Conservation (phyloP, 1,140 invertebrate genomes). For the Luehdorfia chinensis region DNA sequence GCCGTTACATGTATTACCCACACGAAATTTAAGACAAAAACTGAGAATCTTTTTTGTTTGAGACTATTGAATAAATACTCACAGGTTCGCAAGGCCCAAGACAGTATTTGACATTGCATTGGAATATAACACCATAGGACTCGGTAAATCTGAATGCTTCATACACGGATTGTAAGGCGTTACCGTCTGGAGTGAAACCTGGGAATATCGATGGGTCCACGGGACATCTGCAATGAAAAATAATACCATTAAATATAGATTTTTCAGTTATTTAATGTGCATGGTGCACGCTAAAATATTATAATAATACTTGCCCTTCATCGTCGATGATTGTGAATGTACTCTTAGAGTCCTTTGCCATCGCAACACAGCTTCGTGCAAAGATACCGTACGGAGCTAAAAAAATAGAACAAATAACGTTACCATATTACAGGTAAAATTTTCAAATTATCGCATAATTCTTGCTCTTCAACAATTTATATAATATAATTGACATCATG, state of each 20-base stretch:
- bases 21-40: slow-evolving; percentile 11
- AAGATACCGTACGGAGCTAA: slow-evolving; percentile 97
- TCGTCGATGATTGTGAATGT: slow-evolving; percentile 98
- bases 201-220: slow-evolving; percentile 96
- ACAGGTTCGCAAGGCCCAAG: slow-evolving; percentile 95
- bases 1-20: slow-evolving; percentile 12
- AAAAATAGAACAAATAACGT: slow-evolving; percentile 37
- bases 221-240: slow-evolving; percentile 83
- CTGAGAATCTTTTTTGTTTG: slow-evolving; percentile 2
- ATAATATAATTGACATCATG: too few species aligned
- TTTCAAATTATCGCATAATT: too few species aligned
- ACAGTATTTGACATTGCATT: slow-evolving; percentile 98
- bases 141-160: slow-evolving; percentile 97
- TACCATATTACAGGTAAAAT: too few species aligned
- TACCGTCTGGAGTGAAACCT: slow-evolving; percentile 90
- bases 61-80: slow-evolving; percentile 55
- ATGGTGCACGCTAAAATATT: too few species aligned
- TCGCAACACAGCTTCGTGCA: slow-evolving; percentile 95
- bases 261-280: too few species aligned
- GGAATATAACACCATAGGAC: slow-evolving; percentile 97
- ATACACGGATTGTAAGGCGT: slow-evolving; percentile 92
- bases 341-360: slow-evolving; percentile 97
- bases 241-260: neutral
- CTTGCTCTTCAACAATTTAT: too few species aligned
- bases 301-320: slow-evolving; percentile 83